Percentiles rank a stretch among this genome's conserved stretches.
Evolutionary conservation across 2,113 vertebrate genomes (phyloP).

Genomic region (Callipepla squamata): DNA sequence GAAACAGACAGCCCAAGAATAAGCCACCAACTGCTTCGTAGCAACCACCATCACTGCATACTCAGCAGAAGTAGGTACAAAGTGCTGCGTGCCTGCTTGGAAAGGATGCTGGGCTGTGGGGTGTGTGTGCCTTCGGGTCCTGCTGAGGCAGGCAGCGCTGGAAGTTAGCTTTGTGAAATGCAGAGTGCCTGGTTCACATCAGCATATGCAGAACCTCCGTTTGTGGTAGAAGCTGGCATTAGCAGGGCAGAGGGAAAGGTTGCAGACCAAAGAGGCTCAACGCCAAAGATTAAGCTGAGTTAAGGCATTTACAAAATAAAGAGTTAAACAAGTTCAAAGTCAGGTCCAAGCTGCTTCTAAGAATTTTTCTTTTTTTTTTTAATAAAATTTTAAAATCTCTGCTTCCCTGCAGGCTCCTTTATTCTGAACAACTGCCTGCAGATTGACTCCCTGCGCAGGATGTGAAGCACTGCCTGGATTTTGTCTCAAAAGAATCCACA

Average conservation of each 20-base stretch:
- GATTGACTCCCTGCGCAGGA: neutral
- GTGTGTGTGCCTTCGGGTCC: neutral
- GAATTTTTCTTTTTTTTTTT: neutral
- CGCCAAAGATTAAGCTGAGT: neutral
- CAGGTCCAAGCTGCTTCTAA: neutral
- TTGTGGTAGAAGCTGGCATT: neutral
- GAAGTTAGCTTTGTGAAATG: neutral
- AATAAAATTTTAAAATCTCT: neutral
- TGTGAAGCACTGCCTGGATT: neutral
- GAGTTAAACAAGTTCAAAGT: neutral
- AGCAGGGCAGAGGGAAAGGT: neutral
- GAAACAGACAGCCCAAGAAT: slow-evolving; percentile 83
- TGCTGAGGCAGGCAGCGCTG: slow-evolving; percentile 16
- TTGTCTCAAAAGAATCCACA: neutral
- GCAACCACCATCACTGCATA: slow-evolving; percentile 72
- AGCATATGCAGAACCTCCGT: neutral
- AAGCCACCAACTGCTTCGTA: slow-evolving; percentile 82
- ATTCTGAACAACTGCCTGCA: slow-evolving; percentile 15
- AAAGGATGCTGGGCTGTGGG: slow-evolving; percentile 11
- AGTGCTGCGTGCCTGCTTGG: neutral
- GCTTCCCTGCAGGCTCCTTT: neutral
- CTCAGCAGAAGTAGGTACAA: slow-evolving; percentile 62
- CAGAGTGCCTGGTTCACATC: neutral
- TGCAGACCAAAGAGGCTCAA: neutral
- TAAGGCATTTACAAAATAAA: neutral